These are phyloP conservation scores for Sebastes oblongus DNA, from an alignment of 2,797 vertebrate species.

Conservation along the genomic window DNA sequence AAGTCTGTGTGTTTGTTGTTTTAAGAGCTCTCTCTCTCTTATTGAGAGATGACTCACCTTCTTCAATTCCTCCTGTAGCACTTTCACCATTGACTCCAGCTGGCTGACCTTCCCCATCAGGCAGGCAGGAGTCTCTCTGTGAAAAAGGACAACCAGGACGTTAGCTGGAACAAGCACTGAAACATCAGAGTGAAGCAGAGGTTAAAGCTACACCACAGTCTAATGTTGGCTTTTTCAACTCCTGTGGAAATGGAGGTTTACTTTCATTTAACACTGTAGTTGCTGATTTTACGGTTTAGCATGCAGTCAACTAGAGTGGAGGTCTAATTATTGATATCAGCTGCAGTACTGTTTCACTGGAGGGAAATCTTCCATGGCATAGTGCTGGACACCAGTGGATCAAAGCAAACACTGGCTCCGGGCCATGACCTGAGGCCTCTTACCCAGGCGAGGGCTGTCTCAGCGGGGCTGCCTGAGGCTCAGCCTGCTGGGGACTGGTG, in stretches of 20 bases:
- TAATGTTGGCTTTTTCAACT: not conserved
- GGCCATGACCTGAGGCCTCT: constrained; percentile 42
- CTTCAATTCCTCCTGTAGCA: constrained; percentile 93
- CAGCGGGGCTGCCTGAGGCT: constrained; percentile 87
- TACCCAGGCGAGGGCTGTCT: constrained; percentile 89
- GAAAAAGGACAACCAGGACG: constrained; percentile 23
- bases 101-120: constrained; percentile 93
- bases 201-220: not conserved
- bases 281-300: not conserved
- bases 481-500: constrained; percentile 86
- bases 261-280: not conserved
- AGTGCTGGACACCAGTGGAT: constrained; percentile 14
- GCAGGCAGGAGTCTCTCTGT: constrained; percentile 89
- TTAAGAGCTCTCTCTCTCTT: not conserved
- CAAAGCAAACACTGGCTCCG: constrained; percentile 26
- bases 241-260: not conserved
- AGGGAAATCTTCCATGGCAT: constrained; percentile 7
- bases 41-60: constrained; percentile 81
- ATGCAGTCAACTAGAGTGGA: not conserved
- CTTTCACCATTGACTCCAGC: constrained; percentile 93
- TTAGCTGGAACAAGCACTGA: constrained; percentile 12
- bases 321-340: constrained; percentile 18
- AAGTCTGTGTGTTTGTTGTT: not conserved
- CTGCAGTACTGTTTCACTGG: constrained; percentile 10
- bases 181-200: not conserved